Evolutionary conservation across 2,113 vertebrate species (phyloP), one percentile per base, ranked within the genome.

Genomic region (Boleophthalmus pectinirostris): DNA sequence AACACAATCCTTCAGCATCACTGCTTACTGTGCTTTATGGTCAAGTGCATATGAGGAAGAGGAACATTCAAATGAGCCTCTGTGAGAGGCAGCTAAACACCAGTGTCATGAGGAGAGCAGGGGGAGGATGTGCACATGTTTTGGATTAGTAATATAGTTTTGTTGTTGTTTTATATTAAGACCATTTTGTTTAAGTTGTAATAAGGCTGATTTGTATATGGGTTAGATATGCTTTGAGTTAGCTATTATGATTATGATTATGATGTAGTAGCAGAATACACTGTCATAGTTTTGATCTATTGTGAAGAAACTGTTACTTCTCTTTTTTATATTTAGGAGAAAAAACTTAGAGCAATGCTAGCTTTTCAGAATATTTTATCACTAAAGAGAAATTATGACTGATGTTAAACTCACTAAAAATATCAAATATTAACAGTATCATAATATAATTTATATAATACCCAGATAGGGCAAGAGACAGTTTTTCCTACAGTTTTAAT

Each of bases 1-100:
- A 90, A 84, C 78, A 87, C 82, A 82, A 88, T 90, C 77, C 82
- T 78, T 86, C 87, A 90, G 85, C 84, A 77, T 80, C 81, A 73
- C 82, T 81, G 84, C 84, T 85, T 85, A 81, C 85, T 82, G 70
- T 88, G 80, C 73, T 90, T 88, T 87, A 87, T 84, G 79, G 69
- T 80, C 77, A 80, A 72, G 83, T 69, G 80, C 21, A 73, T 73
- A 88, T 82, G 87, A 88, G 80, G 75, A 82, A 81, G 78, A 82
- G 69, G 85, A 84, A 79, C 77, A 88, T 88, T 87, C 49, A 88
- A 75, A 85, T 89, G 82, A 86, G 82, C 82, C 83, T 81, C 78
- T 82, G 58, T 83, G 80, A 82, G 68, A 57, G 67, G 82, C 80
- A 38, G 79, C 53, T 38, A 47, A 61, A 12, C 72, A 63, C 68